phyloP scores from a whole-genome alignment of 2,113 vertebrate species.

The Podarcis raffonei region DNA sequence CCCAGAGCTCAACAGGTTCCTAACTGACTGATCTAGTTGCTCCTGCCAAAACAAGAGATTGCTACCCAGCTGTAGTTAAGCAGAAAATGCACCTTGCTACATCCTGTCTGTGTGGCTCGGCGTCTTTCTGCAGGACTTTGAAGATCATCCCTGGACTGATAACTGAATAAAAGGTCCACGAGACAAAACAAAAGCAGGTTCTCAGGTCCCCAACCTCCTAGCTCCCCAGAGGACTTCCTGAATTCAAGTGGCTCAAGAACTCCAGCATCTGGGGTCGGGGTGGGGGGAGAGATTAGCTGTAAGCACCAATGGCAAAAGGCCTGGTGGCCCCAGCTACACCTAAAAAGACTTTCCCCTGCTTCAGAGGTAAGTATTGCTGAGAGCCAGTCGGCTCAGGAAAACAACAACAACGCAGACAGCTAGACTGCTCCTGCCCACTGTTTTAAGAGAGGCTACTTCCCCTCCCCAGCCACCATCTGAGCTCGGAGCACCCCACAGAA shows the following conservation, averaged over 20 bases:
- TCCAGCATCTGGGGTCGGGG: not conserved
- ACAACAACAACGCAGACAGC: not conserved
- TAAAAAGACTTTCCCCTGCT: slow-evolving; percentile 2
- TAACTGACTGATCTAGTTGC: not conserved
- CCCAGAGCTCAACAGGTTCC: not conserved
- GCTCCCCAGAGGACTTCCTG: not conserved
- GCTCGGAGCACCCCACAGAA: not conserved
- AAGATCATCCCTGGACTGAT: not conserved
- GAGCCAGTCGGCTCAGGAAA: slow-evolving; percentile 10
- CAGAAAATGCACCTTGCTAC: not conserved
- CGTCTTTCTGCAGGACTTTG: not conserved
- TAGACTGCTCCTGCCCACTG: not conserved
- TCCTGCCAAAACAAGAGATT: not conserved
- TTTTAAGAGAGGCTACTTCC: not conserved
- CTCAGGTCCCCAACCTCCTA: not conserved
- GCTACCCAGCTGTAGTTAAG: not conserved
- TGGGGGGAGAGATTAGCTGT: not conserved
- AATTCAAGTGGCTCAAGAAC: not conserved
- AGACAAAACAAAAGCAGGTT: not conserved
- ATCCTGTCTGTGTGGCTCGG: not conserved
- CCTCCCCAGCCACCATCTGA: not conserved
- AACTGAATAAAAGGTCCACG: not conserved
- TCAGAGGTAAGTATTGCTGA: slow-evolving; percentile 27
- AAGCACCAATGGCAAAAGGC: slow-evolving; percentile 11
- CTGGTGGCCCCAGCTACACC: not conserved